Conservation (phyloP, 2,113 vertebrate species). For the Cebus imitator region DNA sequence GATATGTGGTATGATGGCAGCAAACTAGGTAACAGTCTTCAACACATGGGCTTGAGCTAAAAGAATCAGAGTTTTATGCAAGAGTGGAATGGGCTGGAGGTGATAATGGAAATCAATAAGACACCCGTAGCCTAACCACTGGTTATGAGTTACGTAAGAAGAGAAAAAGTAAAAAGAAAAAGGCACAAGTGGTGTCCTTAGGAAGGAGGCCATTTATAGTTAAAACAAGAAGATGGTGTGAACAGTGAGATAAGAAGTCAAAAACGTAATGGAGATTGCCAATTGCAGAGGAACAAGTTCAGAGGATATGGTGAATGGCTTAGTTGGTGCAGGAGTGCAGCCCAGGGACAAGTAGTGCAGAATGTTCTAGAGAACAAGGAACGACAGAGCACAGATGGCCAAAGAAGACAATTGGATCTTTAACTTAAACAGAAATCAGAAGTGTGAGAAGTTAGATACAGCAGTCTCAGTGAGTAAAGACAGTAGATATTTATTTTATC, state of each 20-base stretch:
- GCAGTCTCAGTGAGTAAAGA: neutral
- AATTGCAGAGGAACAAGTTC: neutral
- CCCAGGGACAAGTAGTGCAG: neutral
- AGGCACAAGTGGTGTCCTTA: too few relatives aligned
- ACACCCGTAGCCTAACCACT: neutral
- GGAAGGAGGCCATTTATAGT: neutral
- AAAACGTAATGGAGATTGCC: neutral
- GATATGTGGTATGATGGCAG: too few relatives aligned
- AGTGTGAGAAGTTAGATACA: neutral
- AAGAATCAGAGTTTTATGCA: neutral
- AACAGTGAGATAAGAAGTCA: neutral
- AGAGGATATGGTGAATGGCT: neutral
- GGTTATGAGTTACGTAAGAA: neutral
- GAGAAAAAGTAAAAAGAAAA: neutral
- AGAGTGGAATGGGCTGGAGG: neutral
- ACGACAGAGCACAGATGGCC: neutral
- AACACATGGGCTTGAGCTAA: neutral
- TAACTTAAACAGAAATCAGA: neutral
- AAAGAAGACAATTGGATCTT: neutral
- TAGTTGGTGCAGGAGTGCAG: accelerated
- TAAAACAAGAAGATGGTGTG: neutral
- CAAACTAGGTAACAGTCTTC: neutral
- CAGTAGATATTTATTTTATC: neutral
- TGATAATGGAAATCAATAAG: neutral
- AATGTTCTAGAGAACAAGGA: neutral